Evolutionary conservation across 2,888 invertebrate species (phyloP).

Genomic region (Cheilosia pagana): DNA sequence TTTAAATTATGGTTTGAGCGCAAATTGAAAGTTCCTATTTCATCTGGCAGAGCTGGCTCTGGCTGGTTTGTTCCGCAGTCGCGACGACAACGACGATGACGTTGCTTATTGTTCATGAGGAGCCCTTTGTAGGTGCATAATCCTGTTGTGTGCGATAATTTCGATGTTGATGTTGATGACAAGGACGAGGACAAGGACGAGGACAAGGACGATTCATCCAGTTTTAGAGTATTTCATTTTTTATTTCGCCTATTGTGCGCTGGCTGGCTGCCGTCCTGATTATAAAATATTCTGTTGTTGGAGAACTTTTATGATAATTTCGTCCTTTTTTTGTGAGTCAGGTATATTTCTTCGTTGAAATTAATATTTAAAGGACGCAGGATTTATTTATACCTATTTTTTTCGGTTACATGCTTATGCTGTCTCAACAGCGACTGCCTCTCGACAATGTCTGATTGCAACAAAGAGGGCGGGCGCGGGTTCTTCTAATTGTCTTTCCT

Average conservation of each 20-base stretch:
- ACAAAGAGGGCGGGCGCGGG: not conserved
- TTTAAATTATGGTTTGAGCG: conserved; percentile 60
- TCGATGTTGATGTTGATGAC: conserved; percentile 38
- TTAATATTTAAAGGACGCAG: conserved; percentile 37
- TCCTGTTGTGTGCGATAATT: conserved; percentile 49
- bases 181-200: conserved; percentile 29
- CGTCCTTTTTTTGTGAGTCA: conserved; percentile 27
- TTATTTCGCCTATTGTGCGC: conserved; percentile 24
- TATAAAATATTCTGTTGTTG: conserved; percentile 29
- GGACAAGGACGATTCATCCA: conserved; percentile 38
- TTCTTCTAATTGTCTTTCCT: conserved; percentile 34
- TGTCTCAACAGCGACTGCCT: conserved; percentile 9
- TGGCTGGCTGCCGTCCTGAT: conserved; percentile 33
- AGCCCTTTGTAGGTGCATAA: conserved; percentile 18
- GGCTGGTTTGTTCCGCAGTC: conserved; percentile 5
- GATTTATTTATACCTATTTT: not conserved
- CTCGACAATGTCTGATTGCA: conserved; percentile 31
- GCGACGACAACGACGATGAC: conserved; percentile 7
- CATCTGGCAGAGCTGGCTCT: not conserved
- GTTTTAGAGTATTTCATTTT: conserved; percentile 49
- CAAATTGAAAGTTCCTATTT: conserved; percentile 57
- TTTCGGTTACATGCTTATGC: not conserved
- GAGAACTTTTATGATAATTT: conserved; percentile 50
- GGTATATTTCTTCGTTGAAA: conserved; percentile 25
- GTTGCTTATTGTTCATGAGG: conserved; percentile 22